Base-by-base conservation (phyloP, 2,113 vertebrate genomes). In the Hiodon alosoides region DNA sequence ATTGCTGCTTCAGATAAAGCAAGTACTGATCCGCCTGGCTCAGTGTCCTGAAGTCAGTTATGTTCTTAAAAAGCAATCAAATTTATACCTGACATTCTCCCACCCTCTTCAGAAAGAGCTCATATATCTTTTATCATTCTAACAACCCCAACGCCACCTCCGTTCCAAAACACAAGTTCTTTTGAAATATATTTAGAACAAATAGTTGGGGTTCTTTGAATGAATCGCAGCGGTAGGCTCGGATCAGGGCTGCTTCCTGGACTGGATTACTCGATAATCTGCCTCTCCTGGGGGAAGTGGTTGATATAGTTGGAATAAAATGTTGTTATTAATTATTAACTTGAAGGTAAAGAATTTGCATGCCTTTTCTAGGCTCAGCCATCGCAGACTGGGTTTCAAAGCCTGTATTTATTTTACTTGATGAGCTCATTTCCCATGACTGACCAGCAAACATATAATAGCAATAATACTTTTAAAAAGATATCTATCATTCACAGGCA, bases 161-260 rank as follows among this genome's bases (percentile, higher is more conserved):
- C 67, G 14, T 67, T 62, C 75, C 62, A 76, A 77, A 77, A 79
- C 81, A 74, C 67, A 79, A 67, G 75, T 66, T 74, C 79, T 68
- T 82, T 82, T 71, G 73, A 78, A 79, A 73, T 59, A 61, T 68
- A 75, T 81, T 79, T 75, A 80, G 70, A 81, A 76, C 75, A 82
- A 81, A 78, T 78, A 72, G 14, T 59, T 55, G 10, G 66, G 74
- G 73, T 66, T 62, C 79, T 84, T 82, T 82, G 80, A 84, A 84
- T 69, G 58, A 74, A 80, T 80, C 71, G 75, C 83, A 80, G 81
- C 80, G 79, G 78, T 81, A 54, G 71, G 71, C 16, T 70, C 77
- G 80, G 81, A 84, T 81, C 71, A 71, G 60, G 67, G 78, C 16
- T 60, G 78, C 78, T 81, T 83, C 83, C 83, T 81, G 83, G 57